Evolutionary conservation across 2,797 vertebrate species (phyloP).

Genomic region (Manis crassicaudata): DNA sequence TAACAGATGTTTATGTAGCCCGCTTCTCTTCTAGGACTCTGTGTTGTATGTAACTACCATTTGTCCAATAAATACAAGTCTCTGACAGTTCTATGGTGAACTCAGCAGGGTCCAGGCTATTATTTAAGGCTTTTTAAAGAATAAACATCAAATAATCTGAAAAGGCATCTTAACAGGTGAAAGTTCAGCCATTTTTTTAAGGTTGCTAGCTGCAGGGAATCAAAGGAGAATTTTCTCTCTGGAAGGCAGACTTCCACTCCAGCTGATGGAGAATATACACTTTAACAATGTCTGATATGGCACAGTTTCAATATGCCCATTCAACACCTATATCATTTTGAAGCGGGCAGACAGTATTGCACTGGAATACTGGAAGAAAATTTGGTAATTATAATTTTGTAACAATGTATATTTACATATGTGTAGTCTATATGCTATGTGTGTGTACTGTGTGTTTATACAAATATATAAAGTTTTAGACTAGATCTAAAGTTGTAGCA

Average conservation of each 20-base stretch:
- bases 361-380: background rate
- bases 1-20: background rate
- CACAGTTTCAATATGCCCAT: background rate
- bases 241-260: background rate
- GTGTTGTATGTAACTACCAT: slow-evolving; percentile 58
- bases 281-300: background rate
- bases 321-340: background rate
- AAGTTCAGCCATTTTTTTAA: slow-evolving; percentile 59
- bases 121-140: slow-evolving; percentile 71
- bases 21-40: slow-evolving; percentile 48
- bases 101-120: slow-evolving; percentile 63
- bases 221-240: slow-evolving; percentile 40
- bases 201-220: background rate
- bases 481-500: background rate
- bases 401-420: background rate
- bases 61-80: slow-evolving; percentile 70
- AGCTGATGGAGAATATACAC: background rate
- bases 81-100: slow-evolving; percentile 67
- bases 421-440: background rate
- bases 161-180: slow-evolving; percentile 70
- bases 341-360: background rate
- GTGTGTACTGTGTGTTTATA: background rate
- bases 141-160: slow-evolving; percentile 77
- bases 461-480: background rate
- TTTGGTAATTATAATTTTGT: background rate